Evolutionary conservation across 1,140 invertebrate species (phyloP).

Genomic region (Tetramorium simillimum): DNA sequence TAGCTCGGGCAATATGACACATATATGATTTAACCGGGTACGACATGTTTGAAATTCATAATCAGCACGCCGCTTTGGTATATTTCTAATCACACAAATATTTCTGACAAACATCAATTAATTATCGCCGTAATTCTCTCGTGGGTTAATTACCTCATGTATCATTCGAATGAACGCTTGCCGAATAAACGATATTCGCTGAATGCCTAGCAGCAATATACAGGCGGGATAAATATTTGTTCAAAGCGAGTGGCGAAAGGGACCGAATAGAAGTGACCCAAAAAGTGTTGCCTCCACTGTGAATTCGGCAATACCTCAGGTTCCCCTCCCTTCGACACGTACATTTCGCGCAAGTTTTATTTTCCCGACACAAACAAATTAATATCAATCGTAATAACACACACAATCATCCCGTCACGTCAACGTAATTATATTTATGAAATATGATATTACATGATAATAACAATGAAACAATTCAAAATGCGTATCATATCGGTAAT

Average conservation of each 20-base stretch:
- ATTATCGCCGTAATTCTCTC: conserved; percentile 47
- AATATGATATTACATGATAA: background rate
- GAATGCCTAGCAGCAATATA: conserved; percentile 13
- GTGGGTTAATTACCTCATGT: conserved; percentile 50
- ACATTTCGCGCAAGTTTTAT: background rate
- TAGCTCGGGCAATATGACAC: background rate
- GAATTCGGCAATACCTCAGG: background rate
- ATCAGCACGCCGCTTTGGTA: background rate
- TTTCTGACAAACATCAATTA: conserved; percentile 52
- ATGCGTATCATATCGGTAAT: background rate
- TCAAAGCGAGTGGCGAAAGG: background rate
- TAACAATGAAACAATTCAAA: background rate
- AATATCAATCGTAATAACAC: background rate
- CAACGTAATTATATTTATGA: conserved; percentile 10
- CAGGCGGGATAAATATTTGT: conserved; percentile 41
- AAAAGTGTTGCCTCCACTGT: background rate
- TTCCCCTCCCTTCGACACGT: background rate
- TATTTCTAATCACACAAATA: conserved; percentile 59
- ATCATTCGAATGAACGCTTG: conserved; percentile 34
- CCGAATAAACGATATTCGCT: conserved; percentile 50
- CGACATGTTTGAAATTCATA: conserved; percentile 21
- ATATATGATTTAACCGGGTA: background rate
- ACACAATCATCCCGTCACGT: background rate
- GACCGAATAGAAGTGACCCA: background rate
- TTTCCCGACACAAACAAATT: background rate